Evolutionary conservation across 2,113 vertebrate species (phyloP).

Genomic region (Pseudopodoces humilis): DNA sequence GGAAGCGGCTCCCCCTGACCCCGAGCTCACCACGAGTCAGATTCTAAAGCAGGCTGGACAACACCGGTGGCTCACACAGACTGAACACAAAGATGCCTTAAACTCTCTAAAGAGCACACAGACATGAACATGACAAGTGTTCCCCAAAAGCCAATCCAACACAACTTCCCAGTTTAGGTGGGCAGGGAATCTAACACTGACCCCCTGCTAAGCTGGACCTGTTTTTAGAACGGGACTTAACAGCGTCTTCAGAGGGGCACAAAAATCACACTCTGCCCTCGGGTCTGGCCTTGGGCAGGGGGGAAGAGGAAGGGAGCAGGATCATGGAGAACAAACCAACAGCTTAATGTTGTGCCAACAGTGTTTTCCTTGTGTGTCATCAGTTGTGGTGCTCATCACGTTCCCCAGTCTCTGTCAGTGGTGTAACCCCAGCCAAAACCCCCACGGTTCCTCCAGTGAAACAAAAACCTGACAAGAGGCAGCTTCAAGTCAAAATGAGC

Average conservation of each 20-base stretch:
- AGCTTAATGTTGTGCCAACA: background rate
- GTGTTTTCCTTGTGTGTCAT: background rate
- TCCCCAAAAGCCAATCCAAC: background rate
- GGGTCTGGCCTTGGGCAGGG: background rate
- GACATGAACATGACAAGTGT: background rate
- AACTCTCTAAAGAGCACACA: background rate
- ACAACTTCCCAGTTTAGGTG: background rate
- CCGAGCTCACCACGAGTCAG: background rate
- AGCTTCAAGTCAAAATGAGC: background rate
- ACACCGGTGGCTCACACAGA: background rate
- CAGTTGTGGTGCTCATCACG: background rate
- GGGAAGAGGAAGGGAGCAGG: background rate
- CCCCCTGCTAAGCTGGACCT: background rate
- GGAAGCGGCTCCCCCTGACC: background rate
- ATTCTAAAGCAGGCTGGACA: background rate
- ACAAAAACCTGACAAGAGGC: background rate
- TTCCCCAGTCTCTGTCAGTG: background rate
- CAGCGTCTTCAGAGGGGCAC: background rate
- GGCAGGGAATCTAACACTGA: background rate
- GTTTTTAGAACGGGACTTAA: constrained; percentile 19
- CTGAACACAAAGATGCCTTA: background rate
- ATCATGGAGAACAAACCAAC: background rate
- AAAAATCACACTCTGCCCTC: background rate
- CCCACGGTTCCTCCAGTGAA: background rate
- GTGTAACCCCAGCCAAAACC: background rate